Percentiles rank a stretch among this genome's conserved stretches.
phyloP scores from a whole-genome alignment of 1,140 invertebrate species.

The Drosophila cardini region DNA sequence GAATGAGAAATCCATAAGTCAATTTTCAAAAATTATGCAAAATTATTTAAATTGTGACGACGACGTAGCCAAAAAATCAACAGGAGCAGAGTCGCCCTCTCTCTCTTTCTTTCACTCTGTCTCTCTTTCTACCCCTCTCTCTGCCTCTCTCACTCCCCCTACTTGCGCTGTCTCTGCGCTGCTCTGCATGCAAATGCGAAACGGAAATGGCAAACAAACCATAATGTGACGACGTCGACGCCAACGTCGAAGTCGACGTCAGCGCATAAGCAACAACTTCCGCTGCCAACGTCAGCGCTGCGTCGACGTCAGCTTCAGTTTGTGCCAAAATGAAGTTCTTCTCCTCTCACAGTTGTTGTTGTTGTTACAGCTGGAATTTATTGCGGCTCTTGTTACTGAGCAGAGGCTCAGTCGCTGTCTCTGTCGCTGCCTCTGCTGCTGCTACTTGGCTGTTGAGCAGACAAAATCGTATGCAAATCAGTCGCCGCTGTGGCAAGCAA shows the following conservation, averaged over 20 bases:
- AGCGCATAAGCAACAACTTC: constrained; percentile 70
- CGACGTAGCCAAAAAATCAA: constrained; percentile 64
- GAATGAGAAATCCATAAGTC: constrained; percentile 81
- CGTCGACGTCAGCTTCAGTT: constrained; percentile 50
- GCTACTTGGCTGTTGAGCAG: constrained; percentile 53
- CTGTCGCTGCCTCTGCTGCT: constrained; percentile 16
- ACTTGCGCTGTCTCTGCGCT: constrained; percentile 13
- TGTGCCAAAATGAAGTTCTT: constrained; percentile 67
- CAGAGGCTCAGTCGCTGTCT: constrained; percentile 1
- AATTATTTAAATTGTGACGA: constrained; percentile 83
- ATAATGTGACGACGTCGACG: constrained; percentile 79
- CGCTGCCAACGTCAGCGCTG: constrained; percentile 42
- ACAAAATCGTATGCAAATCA: constrained; percentile 84
- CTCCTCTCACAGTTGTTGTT: constrained; percentile 22
- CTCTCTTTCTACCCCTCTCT: background rate
- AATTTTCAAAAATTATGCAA: constrained; percentile 84
- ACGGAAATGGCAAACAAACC: constrained; percentile 83
- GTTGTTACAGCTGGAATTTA: constrained; percentile 8
- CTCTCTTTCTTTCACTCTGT: constrained; percentile 4
- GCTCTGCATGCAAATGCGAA: constrained; percentile 77
- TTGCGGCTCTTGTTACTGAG: constrained; percentile 17
- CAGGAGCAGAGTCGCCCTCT: constrained; percentile 40
- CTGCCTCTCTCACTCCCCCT: constrained; percentile 7
- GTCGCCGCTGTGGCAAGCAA: constrained; percentile 64
- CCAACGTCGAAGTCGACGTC: constrained; percentile 23